Base-by-base conservation (phyloP, 2,888 invertebrate genomes). In the Coelinius sp. region DNA sequence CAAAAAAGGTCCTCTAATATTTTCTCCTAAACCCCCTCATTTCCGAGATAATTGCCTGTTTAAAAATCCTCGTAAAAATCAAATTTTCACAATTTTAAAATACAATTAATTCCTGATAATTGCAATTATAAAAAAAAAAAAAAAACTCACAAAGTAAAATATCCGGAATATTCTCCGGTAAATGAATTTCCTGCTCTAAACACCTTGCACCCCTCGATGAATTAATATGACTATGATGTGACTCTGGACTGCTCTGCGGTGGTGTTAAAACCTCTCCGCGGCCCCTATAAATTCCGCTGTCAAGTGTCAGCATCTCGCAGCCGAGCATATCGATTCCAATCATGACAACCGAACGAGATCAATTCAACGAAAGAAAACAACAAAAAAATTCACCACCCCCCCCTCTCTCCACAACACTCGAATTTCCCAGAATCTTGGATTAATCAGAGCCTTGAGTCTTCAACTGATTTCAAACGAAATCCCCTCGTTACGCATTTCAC, bases 231-330 rank as follows among this genome's bases (percentile, higher is more conserved):
- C 74, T 76, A 73, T 77, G 77, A 49, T 81, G 85, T 6, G 86
- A 84, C 76, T 88, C 88, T 2, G 88, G 87, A 71, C 88, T 88
- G 73, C 87, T 88, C 68, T 88, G 87, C 0, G 88, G 88, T 35
- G 88, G 86, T 63, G 87, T 88, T 22, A 88, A 73, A 52, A 83
- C 80, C 14, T 85, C 85, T 46, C 79, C 80, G 64, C 83, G 80
- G 64, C 78, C 79, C 20, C 83, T 79, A 70, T 80, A 79, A 68
- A 82, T 83, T 70, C 81, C 81, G 72, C 82, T 79, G 76, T 83
- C 81, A 70, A 84, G 71, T 68, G 83, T 77, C 68, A 85, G 73
- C 76, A 85, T 71, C 77, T 87, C 85, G 76, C 85, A 83, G 75
- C 82, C 81, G 69, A 84, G 73, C 85, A 86, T 85, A 66, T 80